Base-by-base conservation (phyloP, 2,888 invertebrate species). In the Lithosia quadra region DNA sequence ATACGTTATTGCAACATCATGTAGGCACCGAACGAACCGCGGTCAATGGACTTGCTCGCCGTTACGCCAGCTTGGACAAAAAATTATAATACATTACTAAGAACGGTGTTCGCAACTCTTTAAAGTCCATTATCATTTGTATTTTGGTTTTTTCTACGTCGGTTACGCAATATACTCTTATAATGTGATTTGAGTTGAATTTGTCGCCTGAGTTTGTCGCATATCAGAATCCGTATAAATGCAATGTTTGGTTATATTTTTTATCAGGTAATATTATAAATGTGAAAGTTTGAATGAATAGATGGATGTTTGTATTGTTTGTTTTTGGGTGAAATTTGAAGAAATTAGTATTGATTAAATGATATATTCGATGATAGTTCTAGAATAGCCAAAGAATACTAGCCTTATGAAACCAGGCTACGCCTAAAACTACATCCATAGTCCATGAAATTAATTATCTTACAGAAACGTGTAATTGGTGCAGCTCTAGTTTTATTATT, bases 61-160 rank as follows among this genome's bases (percentile, higher is more conserved):
- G 71, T 75, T 78, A 78, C 73, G 70, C 78, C 70, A 75, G 73
- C 72, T 63, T 63, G 66, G 53, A 78, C 64, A 63, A 71, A 78
- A 76, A 75, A 78, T 68, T 53, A 53, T 68, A 68, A 66, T 61
- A 22, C 28, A 36, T 63, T 49, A 58, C 55, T 67, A 69, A 39
- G 71, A 74, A 78, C 79, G 69, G 76, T 80, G 69, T 80, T 75
- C 9, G 59, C 71, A 73, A 75, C 69, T 55, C 9, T 63, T 62
- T 75, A 78, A 56, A 73, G 76, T 71, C 69, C 58, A 62, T 49
- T 72, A 71, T 79, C 59, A 63, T 65, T 71, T 65, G 43, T 53
- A 24, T 67, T 67, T 65, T 59, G 67, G 28, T 77, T 68, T 9
- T 63, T 36, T 15, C 21, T 34, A 39, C 21, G 8, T 13, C 10